Evolutionary conservation across 2,888 invertebrate genomes (phyloP), one percentile per base, ranked within the genome.

Genomic region (Acanthoscelides obtectus): DNA sequence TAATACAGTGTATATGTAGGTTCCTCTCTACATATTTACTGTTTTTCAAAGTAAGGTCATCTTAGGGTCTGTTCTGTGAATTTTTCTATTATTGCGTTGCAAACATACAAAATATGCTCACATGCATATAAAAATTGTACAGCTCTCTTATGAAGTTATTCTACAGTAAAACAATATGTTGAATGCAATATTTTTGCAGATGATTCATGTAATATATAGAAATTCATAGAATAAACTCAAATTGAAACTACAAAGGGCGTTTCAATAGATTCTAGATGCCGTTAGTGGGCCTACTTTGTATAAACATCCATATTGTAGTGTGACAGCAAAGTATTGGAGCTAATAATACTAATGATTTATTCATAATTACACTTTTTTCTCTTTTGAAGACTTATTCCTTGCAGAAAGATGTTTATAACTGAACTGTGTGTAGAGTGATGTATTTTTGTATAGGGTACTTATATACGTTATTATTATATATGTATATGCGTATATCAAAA

Each of bases 391-490:
- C 72, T 76, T 45, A 73, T 65, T 73, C 74, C 74, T 66, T 66
- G 17, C 76, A 74, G 77, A 77, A 77, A 73, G 76, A 77, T 77
- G 77, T 79, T 77, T 80, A 78, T 80, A 76, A 79, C 71, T 79
- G 78, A 80, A 83, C 80, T 81, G 84, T 85, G 85, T 85, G 85
- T 86, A 86, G 85, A 86, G 83, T 85, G 79, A 79, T 78, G 85
- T 86, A 85, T 86, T 86, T 85, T 86, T 86, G 84, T 85, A 85
- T 85, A 85, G 85, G 85, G 83, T 85, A 84, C 84, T 83, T 83
- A 83, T 84, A 82, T 83, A 83, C 25, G 19, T 84, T n/a, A n/a
- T n/a, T n/a, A n/a, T n/a, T 82, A 82, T 83, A 82, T 83, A 83
- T 84, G 45, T 45, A 45, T 45, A 45, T 45, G 45, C 17, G 1